Evolutionary conservation across 2,797 vertebrate species (phyloP).

Genomic region (Megaceryle alcyon): DNA sequence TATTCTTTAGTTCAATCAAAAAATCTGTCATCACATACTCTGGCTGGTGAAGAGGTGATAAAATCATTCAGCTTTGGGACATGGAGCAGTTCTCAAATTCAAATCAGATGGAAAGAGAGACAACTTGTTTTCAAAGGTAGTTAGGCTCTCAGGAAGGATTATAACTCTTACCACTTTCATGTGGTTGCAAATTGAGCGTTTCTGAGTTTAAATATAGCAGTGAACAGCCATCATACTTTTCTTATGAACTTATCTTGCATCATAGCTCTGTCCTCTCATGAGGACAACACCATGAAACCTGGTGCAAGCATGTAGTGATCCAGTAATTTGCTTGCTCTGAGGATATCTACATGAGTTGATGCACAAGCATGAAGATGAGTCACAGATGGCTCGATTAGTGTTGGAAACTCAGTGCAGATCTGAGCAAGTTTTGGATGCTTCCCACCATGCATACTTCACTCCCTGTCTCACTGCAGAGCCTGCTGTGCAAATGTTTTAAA

Average conservation of each 20-base stretch:
- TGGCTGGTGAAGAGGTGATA: constrained; percentile 60
- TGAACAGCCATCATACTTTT: neutral
- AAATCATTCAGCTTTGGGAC: constrained; percentile 63
- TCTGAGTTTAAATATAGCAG: neutral
- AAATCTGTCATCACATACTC: constrained; percentile 51
- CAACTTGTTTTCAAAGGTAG: constrained; percentile 38
- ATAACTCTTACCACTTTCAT: neutral
- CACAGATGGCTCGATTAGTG: constrained; percentile 19
- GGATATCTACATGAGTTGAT: neutral
- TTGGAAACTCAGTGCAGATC: constrained; percentile 13
- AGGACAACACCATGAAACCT: neutral
- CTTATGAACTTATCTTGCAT: neutral
- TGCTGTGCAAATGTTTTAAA: constrained; percentile 15
- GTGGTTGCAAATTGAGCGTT: neutral
- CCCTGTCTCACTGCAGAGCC: constrained; percentile 24
- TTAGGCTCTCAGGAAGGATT: constrained; percentile 14
- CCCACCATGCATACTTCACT: neutral
- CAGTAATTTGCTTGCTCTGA: neutral
- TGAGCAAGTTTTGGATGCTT: constrained; percentile 38
- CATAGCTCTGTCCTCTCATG: neutral
- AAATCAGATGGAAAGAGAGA: constrained; percentile 58
- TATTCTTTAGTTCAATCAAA: constrained; percentile 13
- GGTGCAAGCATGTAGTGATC: neutral
- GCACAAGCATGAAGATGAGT: constrained; percentile 19
- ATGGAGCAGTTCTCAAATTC: neutral